These are phyloP conservation scores for Seriola dumerili DNA, from an alignment of 2,113 vertebrate genomes.

Conservation along the genomic window DNA sequence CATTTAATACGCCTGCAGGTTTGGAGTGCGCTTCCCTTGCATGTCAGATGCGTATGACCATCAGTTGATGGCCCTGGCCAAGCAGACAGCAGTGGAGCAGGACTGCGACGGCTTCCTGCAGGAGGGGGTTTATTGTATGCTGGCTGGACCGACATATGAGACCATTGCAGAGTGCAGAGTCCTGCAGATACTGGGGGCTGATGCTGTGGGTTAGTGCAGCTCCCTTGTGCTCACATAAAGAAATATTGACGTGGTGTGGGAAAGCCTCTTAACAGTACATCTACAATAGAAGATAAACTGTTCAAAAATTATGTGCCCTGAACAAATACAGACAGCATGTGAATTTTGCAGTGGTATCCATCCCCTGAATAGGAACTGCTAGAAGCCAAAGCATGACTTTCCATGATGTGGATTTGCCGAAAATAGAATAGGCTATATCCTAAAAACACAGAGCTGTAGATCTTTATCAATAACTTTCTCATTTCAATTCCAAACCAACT, in stretches of 20 bases:
- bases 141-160: conserved; percentile 84
- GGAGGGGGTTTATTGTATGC: conserved; percentile 86
- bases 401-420: too few relatives aligned
- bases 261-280: neutral
- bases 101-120: conserved; percentile 70
- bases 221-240: conserved; percentile 18
- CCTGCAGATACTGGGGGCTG: conserved; percentile 81
- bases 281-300: neutral
- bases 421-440: too few relatives aligned
- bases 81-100: conserved; percentile 71
- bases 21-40: conserved; percentile 85
- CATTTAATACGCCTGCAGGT: conserved; percentile 65
- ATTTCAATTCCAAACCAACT: too few relatives aligned
- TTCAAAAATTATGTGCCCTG: neutral
- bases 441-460: too few relatives aligned
- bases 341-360: too few relatives aligned
- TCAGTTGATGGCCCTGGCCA: conserved; percentile 69
- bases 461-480: too few relatives aligned
- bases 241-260: neutral
- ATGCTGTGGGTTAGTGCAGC: conserved; percentile 83
- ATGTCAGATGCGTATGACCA: conserved; percentile 87
- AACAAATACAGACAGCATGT: neutral
- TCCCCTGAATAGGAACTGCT: too few relatives aligned
- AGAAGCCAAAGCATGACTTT: too few relatives aligned
- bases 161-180: conserved; percentile 83